Percentiles rank a stretch among this genome's conserved stretches.
Conservation (phyloP, 2,888 invertebrate species). For the Patella pellucida region DNA sequence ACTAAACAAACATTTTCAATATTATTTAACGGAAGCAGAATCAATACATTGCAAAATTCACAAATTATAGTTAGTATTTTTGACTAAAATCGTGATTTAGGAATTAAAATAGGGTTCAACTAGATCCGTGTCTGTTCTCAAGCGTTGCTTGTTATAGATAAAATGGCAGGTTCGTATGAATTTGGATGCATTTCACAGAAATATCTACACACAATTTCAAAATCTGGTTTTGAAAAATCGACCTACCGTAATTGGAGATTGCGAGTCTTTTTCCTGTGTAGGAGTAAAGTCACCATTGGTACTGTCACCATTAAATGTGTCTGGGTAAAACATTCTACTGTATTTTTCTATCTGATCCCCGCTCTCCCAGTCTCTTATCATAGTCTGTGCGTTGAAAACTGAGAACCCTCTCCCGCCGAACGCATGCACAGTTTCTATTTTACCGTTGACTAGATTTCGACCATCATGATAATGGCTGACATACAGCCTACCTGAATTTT, state of each 20-base stretch:
- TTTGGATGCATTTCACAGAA: no score
- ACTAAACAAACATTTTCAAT: no score
- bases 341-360: neutral
- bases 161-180: no score
- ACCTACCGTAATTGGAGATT: neutral
- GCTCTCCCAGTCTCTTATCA: constrained; percentile 1
- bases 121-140: no score
- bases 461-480: neutral
- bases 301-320: neutral
- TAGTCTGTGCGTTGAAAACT: neutral
- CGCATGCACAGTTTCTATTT: neutral
- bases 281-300: neutral
- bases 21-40: no score
- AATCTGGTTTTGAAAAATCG: no score
- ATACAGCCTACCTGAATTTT: neutral
- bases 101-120: no score
- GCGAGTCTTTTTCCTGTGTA: neutral
- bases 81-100: no score
- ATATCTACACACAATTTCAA: no score
- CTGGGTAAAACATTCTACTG: neutral
- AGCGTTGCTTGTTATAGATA: no score
- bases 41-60: no score
- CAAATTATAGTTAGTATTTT: no score
- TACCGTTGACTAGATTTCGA: neutral
- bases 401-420: constrained; percentile 3